Conservation (phyloP, 2,797 vertebrate genomes). For the Parotocinclus haroldoi region DNA sequence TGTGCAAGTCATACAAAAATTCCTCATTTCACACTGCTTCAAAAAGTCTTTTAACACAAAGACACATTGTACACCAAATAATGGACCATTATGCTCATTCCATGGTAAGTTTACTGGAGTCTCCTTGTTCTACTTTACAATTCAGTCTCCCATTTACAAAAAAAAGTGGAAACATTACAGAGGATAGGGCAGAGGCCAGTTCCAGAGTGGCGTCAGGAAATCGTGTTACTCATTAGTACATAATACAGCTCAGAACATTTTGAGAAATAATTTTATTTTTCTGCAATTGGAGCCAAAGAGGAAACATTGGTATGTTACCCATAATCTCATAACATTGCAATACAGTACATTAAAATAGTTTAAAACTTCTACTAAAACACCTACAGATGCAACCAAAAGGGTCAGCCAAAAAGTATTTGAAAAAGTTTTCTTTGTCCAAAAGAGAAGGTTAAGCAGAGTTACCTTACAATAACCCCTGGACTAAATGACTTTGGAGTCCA, state of each 20-base stretch:
- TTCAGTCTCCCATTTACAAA: not conserved
- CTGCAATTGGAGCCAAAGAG: not conserved
- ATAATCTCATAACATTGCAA: no score
- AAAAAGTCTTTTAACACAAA: slow-evolving; percentile 17
- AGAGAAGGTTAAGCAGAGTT: no score
- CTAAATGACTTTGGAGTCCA: no score
- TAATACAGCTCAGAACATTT: not conserved
- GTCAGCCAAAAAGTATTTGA: no score
- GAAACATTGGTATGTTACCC: no score
- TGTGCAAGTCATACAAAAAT: no score
- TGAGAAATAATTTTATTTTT: not conserved
- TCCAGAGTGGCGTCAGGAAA: not conserved
- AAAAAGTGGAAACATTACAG: slow-evolving; percentile 20
- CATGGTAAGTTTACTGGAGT: slow-evolving; percentile 19
- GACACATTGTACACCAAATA: slow-evolving; percentile 28
- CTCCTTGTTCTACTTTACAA: slow-evolving; percentile 30
- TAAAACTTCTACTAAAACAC: no score
- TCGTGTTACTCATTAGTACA: not conserved
- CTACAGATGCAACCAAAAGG: no score
- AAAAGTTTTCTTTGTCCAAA: no score
- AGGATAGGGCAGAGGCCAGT: not conserved
- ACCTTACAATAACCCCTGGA: no score
- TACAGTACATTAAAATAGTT: no score
- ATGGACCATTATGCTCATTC: slow-evolving; percentile 27
- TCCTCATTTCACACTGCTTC: no score